A percentile compares a stretch with the other conserved stretches of the same genome.
These are phyloP conservation scores for Solea solea DNA, from an alignment of 2,113 vertebrate genomes.

Conservation along the genomic window DNA sequence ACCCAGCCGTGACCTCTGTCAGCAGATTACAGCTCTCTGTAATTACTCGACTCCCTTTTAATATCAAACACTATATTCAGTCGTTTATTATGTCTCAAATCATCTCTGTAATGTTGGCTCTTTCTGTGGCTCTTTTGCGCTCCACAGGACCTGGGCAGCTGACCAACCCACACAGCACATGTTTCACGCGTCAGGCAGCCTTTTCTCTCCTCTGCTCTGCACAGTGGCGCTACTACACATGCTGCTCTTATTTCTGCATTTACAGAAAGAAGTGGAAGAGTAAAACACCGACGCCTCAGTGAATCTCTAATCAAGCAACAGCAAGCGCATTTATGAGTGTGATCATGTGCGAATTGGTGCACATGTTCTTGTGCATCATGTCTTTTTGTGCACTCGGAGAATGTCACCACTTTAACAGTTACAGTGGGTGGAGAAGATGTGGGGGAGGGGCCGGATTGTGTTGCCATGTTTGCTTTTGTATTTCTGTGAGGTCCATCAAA, in stretches of 20 bases:
- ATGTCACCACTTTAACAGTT: constrained; percentile 18
- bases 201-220: constrained; percentile 10
- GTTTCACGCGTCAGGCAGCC: constrained; percentile 20
- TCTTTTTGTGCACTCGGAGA: constrained; percentile 25
- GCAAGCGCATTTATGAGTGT: constrained; percentile 44
- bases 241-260: constrained; percentile 30
- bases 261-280: constrained; percentile 1
- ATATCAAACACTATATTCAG: too few relatives aligned
- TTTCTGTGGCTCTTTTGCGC: constrained; percentile 1
- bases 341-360: constrained; percentile 27
- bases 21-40: too few relatives aligned
- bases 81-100: not conserved
- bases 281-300: constrained; percentile 24
- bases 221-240: constrained; percentile 33
- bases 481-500: not conserved
- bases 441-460: constrained; percentile 4
- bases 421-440: constrained; percentile 21
- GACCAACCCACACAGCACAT: constrained; percentile 38
- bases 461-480: not conserved
- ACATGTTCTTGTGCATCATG: constrained; percentile 22
- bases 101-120: not conserved
- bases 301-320: constrained; percentile 61
- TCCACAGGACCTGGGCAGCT: constrained; percentile 17
- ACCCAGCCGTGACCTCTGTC: too few relatives aligned
- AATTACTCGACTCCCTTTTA: too few relatives aligned